Evolutionary conservation across 1,140 invertebrate species (phyloP), one percentile per base, ranked within the genome.

Genomic region (Drosophila aff.): DNA sequence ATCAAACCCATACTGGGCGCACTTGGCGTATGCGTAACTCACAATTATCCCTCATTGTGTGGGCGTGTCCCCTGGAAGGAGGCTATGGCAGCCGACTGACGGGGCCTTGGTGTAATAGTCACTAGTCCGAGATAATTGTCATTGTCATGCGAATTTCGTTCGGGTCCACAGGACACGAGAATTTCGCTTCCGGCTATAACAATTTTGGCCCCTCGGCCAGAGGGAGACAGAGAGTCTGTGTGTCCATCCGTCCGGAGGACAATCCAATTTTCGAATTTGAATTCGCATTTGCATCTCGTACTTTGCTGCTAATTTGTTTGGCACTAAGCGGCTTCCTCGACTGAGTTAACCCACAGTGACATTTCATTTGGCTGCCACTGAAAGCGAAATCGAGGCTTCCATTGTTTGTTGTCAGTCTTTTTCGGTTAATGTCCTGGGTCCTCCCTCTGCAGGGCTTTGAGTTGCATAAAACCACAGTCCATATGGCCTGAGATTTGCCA

Each of bases 11-110:
- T 69, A 71, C 74, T 63, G 58, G 64, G 66, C 64, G 10, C 80
- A 89, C 75, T 78, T 78, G 84, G 76, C 84, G 80, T 87, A 77
- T 87, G 83, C 83, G 83, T 87, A 87, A 87, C 84, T 86, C 77
- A 89, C 83, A 87, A 89, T 89, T 84, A 89, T 89, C 65, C 73
- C 65, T 75, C 62, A 87, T 81, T 84, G 83, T 77, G 81, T 89
- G 83, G 83, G 83, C 59, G 84, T 86, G 67, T 55, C 83, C 53
- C 31, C 38, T 21, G 18, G 26, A 26, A 26, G 44, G 28, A 55
- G 46, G 31, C 18, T 50, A 38, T 57, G 23, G 21, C 43, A 52
- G 18, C 50, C n/a, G 21, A 40, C 53, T 57, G 53, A 26, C 1
- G 41, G 33, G 33, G 47, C 49, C 58, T 43, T 61, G 81, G 55